Percentiles rank a stretch among this genome's conserved stretches.
Conservation (phyloP, 2,113 vertebrate species). For the Carollia perspicillata region DNA sequence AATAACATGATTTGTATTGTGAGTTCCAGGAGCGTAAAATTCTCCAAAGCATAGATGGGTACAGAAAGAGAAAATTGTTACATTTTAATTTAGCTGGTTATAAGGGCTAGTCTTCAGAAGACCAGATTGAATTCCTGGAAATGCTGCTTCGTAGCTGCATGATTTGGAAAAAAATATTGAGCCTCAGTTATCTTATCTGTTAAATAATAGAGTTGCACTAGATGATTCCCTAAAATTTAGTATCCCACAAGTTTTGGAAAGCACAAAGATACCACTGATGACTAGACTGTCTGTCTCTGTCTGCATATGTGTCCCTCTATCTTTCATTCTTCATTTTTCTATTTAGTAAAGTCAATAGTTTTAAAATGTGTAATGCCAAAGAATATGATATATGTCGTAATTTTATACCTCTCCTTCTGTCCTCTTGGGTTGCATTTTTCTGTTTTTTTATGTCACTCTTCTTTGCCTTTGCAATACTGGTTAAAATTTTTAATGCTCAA, state of each 20-base stretch:
- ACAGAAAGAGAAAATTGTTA: slow-evolving; percentile 15
- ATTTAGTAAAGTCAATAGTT: background rate
- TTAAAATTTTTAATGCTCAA: background rate
- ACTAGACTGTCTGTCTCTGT: background rate
- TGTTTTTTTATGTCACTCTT: background rate
- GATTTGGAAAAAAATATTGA: background rate
- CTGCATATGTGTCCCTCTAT: background rate
- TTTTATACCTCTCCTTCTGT: background rate
- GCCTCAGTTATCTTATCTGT: background rate
- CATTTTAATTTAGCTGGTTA: background rate
- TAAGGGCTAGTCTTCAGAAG: background rate
- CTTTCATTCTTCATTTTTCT: slow-evolving; percentile 7
- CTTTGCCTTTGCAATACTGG: background rate
- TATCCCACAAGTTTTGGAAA: slow-evolving; percentile 6
- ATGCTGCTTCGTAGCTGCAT: background rate
- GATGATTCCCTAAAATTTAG: background rate
- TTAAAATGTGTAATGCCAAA: background rate
- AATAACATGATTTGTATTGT: background rate
- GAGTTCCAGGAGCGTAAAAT: background rate
- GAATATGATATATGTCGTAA: background rate
- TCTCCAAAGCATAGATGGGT: background rate
- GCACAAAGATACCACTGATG: background rate
- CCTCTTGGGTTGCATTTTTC: background rate
- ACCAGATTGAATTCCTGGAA: background rate
- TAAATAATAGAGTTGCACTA: background rate